Evolutionary conservation across 2,888 invertebrate genomes (phyloP).

Genomic region (Ormia ochracea): DNA sequence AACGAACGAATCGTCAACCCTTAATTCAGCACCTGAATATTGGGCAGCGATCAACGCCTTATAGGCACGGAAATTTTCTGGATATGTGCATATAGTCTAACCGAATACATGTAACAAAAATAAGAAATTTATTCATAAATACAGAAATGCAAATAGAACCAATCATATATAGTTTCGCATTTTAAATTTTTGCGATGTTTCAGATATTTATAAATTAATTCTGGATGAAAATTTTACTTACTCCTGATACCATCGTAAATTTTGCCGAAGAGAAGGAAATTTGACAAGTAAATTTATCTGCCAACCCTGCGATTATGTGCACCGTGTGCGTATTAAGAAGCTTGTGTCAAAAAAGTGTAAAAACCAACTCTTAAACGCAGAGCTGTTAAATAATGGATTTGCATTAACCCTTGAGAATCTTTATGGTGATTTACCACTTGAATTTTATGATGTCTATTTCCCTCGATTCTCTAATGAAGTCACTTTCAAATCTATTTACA

Average conservation of each 20-base stretch:
- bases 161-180: slow-evolving; percentile 27
- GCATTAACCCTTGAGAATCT: not conserved
- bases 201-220: slow-evolving; percentile 69
- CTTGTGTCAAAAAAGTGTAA: slow-evolving; percentile 12
- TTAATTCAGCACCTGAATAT: slow-evolving; percentile 92
- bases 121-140: slow-evolving; percentile 35
- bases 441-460: no score
- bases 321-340: slow-evolving; percentile 22
- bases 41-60: slow-evolving; percentile 98
- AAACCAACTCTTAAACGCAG: slow-evolving; percentile 1
- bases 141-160: not conserved
- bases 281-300: slow-evolving; percentile 65
- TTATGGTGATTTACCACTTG: no score
- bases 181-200: slow-evolving; percentile 66
- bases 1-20: slow-evolving; percentile 89
- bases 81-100: slow-evolving; percentile 95
- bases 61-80: slow-evolving; percentile 98
- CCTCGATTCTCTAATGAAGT: no score
- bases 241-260: slow-evolving; percentile 85
- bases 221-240: slow-evolving; percentile 77
- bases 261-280: slow-evolving; percentile 77
- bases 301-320: no score
- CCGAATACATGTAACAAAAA: slow-evolving; percentile 6
- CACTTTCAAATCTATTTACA: no score
- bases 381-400: not conserved